phyloP scores from a whole-genome alignment of 2,888 invertebrate genomes.

The Dolomedes plantarius region DNA sequence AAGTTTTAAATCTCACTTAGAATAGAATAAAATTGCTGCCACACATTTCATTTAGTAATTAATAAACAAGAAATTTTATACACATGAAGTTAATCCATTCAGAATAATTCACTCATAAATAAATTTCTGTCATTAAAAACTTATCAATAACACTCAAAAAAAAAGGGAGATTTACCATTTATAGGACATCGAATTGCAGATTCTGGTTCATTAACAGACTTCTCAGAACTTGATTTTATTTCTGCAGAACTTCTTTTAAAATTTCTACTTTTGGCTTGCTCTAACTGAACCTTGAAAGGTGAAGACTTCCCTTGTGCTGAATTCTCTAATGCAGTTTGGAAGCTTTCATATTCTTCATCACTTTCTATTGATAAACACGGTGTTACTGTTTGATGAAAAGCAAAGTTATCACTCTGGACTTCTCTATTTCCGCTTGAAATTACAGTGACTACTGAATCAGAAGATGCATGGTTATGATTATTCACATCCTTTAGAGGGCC shows the following conservation, averaged over 20 bases:
- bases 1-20: too few relatives aligned
- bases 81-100: too few relatives aligned
- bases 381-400: not conserved
- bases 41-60: too few relatives aligned
- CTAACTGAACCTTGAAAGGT: conserved; percentile 17
- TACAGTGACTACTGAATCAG: not conserved
- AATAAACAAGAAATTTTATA: too few relatives aligned
- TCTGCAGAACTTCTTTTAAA: not conserved
- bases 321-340: conserved; percentile 52
- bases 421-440: not conserved
- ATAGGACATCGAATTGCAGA: too few relatives aligned
- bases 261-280: not conserved
- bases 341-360: conserved; percentile 51
- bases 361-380: conserved; percentile 4
- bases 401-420: not conserved
- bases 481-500: not conserved
- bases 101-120: too few relatives aligned
- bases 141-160: too few relatives aligned
- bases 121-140: too few relatives aligned
- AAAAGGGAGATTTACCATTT: too few relatives aligned
- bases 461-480: conserved; percentile 5
- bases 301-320: conserved; percentile 37
- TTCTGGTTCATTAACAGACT: not conserved
- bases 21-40: too few relatives aligned
- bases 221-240: not conserved